Evolutionary conservation across 1,140 invertebrate species (phyloP).

Genomic region (Zaprionus gabonicus): DNA sequence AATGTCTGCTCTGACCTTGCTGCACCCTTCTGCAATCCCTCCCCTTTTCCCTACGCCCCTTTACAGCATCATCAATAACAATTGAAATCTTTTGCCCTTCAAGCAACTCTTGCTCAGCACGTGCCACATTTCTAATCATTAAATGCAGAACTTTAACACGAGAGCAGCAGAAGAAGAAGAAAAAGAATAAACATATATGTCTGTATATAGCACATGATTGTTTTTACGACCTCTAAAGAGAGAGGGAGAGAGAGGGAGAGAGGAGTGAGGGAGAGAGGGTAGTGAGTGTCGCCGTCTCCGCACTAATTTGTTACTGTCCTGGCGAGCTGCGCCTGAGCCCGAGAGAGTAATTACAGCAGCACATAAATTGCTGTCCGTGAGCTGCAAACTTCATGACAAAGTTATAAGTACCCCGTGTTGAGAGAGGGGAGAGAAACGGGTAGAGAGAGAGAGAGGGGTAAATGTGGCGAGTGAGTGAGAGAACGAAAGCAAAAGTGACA

Average conservation of each 20-base stretch:
- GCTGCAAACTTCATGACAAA: constrained; percentile 41
- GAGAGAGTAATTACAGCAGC: constrained; percentile 33
- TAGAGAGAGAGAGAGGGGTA: background rate
- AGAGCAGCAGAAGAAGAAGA: background rate
- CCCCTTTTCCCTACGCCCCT: background rate
- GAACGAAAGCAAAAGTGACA: constrained; percentile 7
- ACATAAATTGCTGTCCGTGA: constrained; percentile 42
- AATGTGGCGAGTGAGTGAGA: background rate
- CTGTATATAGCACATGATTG: background rate
- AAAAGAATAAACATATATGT: background rate
- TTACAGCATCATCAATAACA: background rate
- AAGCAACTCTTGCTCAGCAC: background rate
- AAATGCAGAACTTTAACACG: background rate
- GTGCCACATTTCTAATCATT: constrained; percentile 4
- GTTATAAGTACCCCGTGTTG: constrained; percentile 45
- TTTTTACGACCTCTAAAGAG: constrained; percentile 1
- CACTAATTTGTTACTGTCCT: constrained; percentile 15
- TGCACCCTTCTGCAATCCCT: background rate
- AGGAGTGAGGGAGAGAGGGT: background rate
- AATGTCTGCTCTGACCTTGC: background rate
- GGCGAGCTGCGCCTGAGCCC: constrained; percentile 5
- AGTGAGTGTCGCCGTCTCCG: background rate
- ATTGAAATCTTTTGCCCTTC: constrained; percentile 3
- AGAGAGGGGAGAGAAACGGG: background rate
- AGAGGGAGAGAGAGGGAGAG: background rate